These are phyloP conservation scores for Thunnus albacares DNA, from an alignment of 2,797 vertebrate species.

Conservation along the genomic window DNA sequence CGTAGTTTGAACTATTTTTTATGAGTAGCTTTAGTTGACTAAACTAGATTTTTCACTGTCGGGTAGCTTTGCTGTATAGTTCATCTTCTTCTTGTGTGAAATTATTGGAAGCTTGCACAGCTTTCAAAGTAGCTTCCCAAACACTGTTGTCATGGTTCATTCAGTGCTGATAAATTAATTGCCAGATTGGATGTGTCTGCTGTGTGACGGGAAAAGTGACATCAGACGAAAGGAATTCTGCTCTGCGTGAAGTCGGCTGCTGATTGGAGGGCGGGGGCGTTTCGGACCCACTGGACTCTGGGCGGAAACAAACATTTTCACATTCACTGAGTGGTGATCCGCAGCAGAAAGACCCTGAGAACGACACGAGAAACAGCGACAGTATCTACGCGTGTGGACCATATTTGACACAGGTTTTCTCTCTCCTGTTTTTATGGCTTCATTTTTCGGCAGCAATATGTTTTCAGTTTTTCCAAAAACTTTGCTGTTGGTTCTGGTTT, in stretches of 20 bases:
- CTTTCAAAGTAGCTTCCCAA: too few species aligned
- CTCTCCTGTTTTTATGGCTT: background rate
- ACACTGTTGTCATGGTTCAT: background rate
- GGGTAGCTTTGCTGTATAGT: too few species aligned
- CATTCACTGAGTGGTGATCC: background rate
- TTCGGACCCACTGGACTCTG: background rate
- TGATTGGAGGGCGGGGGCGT: conserved; percentile 39
- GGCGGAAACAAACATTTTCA: conserved; percentile 18
- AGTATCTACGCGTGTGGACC: background rate
- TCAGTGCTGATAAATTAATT: too few species aligned
- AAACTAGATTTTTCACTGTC: too few species aligned
- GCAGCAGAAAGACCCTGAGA: background rate
- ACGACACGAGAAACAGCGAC: background rate
- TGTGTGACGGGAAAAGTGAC: conserved; percentile 56
- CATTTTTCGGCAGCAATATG: conserved; percentile 22
- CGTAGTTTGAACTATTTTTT: too few species aligned
- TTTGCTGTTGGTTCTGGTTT: conserved; percentile 32
- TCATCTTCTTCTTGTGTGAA: too few species aligned
- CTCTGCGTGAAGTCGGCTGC: background rate
- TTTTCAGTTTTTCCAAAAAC: background rate
- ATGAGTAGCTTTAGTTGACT: too few species aligned
- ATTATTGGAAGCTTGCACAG: too few species aligned
- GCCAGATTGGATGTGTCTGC: background rate
- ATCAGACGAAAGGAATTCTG: conserved; percentile 56
- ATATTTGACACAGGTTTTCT: background rate